Base-by-base conservation (phyloP, 2,797 vertebrate genomes). In the Threskiornis aethiopicus region DNA sequence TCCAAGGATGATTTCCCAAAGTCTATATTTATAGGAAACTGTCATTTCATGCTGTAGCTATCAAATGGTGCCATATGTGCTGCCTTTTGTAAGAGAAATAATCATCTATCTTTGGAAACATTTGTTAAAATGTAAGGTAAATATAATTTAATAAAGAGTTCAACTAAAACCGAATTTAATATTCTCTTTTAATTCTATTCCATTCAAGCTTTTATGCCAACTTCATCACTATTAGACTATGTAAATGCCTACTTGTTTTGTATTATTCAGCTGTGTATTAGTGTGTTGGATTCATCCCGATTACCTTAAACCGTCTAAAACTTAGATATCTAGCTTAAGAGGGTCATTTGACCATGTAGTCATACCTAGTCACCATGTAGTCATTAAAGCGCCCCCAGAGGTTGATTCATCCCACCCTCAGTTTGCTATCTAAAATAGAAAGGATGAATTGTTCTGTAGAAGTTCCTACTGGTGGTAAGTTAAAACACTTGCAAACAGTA, bases 41-140 rank as follows among this genome's bases (percentile, higher is more conserved):
- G 62, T 41, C 61, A 85, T 62, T 95, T 80, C 61, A 84, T 89
- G 42, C 37, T 81, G 22, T 29, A 97, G 67, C 72, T 84, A 81
- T 70, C 71, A 95, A 90, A 91, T 86, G 49, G n/a, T 90, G 67
- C 52, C 78, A 87, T 92, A 86, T 95, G 85, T 90, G 70, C 47
- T 84, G n/a, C 35, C 67, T 96, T 96, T 95, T 95, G 51, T 95
- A 94, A 85, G 58, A 93, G 35, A 90, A 94, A 91, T 91, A 67
- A 81, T 84, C 26, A 61, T 84, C 73, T 93, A 69, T 90, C 77
- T 88, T 89, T 86, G 62, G 90, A 96, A 86, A 72, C 37, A 51
- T 89, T 94, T 90, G 46, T 84, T 90, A 72, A 90, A 93, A 86
- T 37, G 6, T 33, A 84, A 90, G 64, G 88, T 65, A 92, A 91